These are phyloP conservation scores for Brachymystax lenok DNA, from an alignment of 2,797 vertebrate species.

Conservation along the genomic window DNA sequence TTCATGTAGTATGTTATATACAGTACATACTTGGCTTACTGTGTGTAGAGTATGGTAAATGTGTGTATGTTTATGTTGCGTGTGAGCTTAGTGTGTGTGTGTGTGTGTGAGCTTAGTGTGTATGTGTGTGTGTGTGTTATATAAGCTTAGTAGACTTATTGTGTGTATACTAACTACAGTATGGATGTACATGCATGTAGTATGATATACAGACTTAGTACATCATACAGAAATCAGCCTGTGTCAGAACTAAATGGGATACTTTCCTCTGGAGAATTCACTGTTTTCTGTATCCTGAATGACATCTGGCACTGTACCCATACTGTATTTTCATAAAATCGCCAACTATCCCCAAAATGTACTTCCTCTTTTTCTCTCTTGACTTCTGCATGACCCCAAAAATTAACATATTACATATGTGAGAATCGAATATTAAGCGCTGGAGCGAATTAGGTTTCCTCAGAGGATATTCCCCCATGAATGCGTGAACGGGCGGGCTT, in stretches of 20 bases:
- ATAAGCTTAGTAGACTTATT: no score
- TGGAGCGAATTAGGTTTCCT: conserved; percentile 73
- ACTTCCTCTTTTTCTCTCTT: conserved; percentile 63
- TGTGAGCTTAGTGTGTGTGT: no score
- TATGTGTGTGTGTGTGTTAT: conserved; percentile 8
- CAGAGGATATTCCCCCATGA: conserved; percentile 69
- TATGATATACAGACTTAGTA: no score
- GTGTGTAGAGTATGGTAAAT: no score
- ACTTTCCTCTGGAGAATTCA: conserved; percentile 45
- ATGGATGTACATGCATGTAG: no score
- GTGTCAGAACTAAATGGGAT: conserved; percentile 47
- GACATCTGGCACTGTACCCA: conserved; percentile 51
- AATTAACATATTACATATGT: conserved; percentile 79
- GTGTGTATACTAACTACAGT: no score
- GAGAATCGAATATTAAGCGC: conserved; percentile 77
- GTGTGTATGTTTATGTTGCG: no score
- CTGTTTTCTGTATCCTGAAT: conserved; percentile 65
- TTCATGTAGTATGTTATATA: conserved; percentile 29
- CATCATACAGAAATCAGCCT: conserved; percentile 46
- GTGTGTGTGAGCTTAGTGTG: no score
- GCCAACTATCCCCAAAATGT: conserved; percentile 69
- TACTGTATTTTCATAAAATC: conserved; percentile 64
- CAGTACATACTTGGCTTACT: background rate
- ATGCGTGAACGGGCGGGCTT: conserved; percentile 67
- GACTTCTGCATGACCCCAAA: conserved; percentile 74